Evolutionary conservation across 64 coral and sea anemone genomes (phyloP), one percentile per base, ranked within the genome.

Genomic region (Stichodactyla mertensii): DNA sequence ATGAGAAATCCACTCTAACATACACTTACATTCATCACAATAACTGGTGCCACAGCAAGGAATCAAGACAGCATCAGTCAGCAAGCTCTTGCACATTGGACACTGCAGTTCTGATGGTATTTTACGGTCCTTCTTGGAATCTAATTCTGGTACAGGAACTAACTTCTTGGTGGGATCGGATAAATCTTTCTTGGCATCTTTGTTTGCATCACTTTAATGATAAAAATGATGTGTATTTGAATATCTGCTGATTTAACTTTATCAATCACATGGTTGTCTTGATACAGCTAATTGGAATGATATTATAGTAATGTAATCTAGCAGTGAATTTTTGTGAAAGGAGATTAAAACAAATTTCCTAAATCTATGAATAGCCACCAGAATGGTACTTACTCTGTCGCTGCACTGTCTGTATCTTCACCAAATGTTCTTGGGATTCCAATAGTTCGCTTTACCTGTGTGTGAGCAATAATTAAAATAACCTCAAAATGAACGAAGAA

Each of bases 1-100:
- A 45, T 45, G n/a, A n/a, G n/a, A n/a, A n/a, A n/a, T n/a, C n/a
- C n/a, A n/a, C n/a, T n/a, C n/a, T n/a, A 45, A 77, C 1, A 14
- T 13, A 22, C 22, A 88, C 97, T 91, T 99, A 99, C 97, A 99
- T 23, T 94, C 87, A 95, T 99, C 97, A 89, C 97, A 99, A 78
- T 95, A 99, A 83, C 97, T 99, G 36, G 90, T 94, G 52, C 97
- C 97, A 89, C 97, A 99, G 36, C 97, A 99, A 14, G 97, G 97
- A 66, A 99, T 92, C 23, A 99, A 64, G 6, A 99, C 97, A 10
- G 97, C 93, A 91, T 99, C 93, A 53, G 88, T 95, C 77, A 99
- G 51, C 16, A 99, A 79, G 51, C 88, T 99, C 67, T 82, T 92
- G 52, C 97, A 99, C 57, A 86, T 91, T 57, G 97, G 97, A 55